A percentile compares a stretch with the other conserved stretches of the same genome.
These are phyloP conservation scores for Dicrostonyx torquatus DNA, from an alignment of 2,797 vertebrate genomes.

Conservation along the genomic window DNA sequence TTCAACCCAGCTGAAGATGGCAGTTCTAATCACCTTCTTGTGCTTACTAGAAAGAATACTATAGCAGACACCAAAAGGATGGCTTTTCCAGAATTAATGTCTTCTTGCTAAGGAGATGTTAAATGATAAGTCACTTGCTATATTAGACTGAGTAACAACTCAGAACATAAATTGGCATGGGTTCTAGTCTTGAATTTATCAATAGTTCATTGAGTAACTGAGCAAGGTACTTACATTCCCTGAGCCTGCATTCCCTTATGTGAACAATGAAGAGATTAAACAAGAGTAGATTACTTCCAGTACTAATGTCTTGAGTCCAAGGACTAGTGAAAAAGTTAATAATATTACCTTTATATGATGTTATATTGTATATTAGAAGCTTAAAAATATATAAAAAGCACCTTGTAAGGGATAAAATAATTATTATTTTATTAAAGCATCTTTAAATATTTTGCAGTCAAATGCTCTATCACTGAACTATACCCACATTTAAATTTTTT, in stretches of 20 bases:
- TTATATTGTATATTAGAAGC: background rate
- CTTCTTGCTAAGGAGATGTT: conserved; percentile 49
- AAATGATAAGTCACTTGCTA: background rate
- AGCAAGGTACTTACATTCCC: background rate
- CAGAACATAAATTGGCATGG: background rate
- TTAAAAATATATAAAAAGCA: background rate
- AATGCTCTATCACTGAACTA: conserved; percentile 83
- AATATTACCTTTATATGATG: conserved; percentile 33
- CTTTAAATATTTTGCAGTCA: conserved; percentile 74
- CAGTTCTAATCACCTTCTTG: background rate
- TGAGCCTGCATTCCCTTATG: background rate
- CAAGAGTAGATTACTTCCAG: background rate
- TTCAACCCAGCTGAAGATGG: background rate
- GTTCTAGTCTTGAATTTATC: background rate
- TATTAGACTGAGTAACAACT: conserved; percentile 26
- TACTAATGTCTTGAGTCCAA: background rate
- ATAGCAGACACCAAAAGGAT: conserved; percentile 3
- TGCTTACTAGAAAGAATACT: background rate
- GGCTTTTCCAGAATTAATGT: conserved; percentile 25
- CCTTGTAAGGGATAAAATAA: background rate
- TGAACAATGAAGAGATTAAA: background rate
- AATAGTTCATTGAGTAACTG: background rate
- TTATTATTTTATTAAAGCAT: background rate
- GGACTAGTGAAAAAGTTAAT: conserved; percentile 37
- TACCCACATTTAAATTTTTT: conserved; percentile 41